Evolutionary conservation across 2,888 invertebrate species (phyloP).

Genomic region (Agriopis aurantiaria): DNA sequence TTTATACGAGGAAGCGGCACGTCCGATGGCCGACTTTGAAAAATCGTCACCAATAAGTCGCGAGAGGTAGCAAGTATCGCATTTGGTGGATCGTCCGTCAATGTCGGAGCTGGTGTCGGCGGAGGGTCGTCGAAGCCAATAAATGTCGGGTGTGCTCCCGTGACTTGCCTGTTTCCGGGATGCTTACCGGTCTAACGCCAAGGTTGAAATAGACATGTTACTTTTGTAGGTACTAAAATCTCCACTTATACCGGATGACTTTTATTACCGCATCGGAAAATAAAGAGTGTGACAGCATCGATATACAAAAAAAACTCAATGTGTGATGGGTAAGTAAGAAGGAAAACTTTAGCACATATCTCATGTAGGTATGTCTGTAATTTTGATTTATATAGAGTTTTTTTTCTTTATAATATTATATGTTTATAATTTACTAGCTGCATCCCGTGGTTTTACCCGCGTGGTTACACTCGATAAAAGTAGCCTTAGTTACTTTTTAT

Average conservation of each 20-base stretch:
- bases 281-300: not conserved
- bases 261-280: not conserved
- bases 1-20: slow-evolving; percentile 62
- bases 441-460: too few relatives aligned
- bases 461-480: too few relatives aligned
- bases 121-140: slow-evolving; percentile 67
- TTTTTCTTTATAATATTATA: too few relatives aligned
- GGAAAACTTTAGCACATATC: too few relatives aligned
- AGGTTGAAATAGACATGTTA: slow-evolving; percentile 19
- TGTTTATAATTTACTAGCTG: too few relatives aligned
- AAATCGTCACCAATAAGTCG: slow-evolving; percentile 79
- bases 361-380: too few relatives aligned
- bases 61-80: slow-evolving; percentile 56
- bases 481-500: too few relatives aligned
- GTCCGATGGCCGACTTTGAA: slow-evolving; percentile 71
- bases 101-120: slow-evolving; percentile 59
- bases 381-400: too few relatives aligned
- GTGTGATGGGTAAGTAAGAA: too few relatives aligned
- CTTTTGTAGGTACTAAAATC: not conserved
- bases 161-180: slow-evolving; percentile 47
- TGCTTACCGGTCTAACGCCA: slow-evolving; percentile 22
- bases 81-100: slow-evolving; percentile 75
- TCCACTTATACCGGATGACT: not conserved
- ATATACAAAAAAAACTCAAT: too few relatives aligned
- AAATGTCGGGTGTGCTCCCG: slow-evolving; percentile 58